Conservation (phyloP, 2,113 vertebrate genomes). For the Ochotona curzoniae region DNA sequence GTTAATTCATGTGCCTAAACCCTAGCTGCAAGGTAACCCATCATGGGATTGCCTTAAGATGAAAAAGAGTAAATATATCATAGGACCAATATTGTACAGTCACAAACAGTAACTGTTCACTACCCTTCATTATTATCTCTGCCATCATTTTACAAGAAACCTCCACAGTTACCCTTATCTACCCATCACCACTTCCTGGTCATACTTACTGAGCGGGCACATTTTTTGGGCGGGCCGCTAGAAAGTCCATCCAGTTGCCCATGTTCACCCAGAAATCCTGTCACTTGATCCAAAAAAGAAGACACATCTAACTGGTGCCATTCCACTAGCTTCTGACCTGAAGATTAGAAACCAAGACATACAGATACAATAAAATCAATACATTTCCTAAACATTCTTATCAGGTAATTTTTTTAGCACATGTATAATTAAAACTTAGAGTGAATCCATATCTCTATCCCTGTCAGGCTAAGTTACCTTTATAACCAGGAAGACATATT, state of each 20-base stretch:
- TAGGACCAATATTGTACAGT: neutral
- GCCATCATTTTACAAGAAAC: slow-evolving; percentile 28
- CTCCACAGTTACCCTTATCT: neutral
- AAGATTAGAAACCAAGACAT: slow-evolving; percentile 64
- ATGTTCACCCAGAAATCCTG: slow-evolving; percentile 96
- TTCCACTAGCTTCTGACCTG: slow-evolving; percentile 99
- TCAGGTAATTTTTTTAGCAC: slow-evolving; percentile 29
- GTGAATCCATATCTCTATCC: neutral
- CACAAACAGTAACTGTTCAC: slow-evolving; percentile 18
- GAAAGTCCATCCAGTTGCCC: slow-evolving; percentile 97
- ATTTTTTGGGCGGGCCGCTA: slow-evolving; percentile 94
- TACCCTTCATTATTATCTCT: neutral
- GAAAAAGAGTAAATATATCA: slow-evolving; percentile 47
- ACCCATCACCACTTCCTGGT: slow-evolving; percentile 6
- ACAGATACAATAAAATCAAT: slow-evolving; percentile 8
- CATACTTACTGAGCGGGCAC: slow-evolving; percentile 95
- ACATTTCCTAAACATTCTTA: slow-evolving; percentile 33
- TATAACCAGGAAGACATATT: slow-evolving; percentile 8
- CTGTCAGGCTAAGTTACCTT: slow-evolving; percentile 33
- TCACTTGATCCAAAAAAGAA: slow-evolving; percentile 97
- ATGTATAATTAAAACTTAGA: slow-evolving; percentile 42
- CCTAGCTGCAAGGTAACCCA: neutral
- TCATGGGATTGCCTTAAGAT: neutral
- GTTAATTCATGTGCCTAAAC: neutral
- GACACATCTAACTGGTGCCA: slow-evolving; percentile 98